Evolutionary conservation across 1,140 invertebrate species (phyloP).

Genomic region (Sogatella furcifera): DNA sequence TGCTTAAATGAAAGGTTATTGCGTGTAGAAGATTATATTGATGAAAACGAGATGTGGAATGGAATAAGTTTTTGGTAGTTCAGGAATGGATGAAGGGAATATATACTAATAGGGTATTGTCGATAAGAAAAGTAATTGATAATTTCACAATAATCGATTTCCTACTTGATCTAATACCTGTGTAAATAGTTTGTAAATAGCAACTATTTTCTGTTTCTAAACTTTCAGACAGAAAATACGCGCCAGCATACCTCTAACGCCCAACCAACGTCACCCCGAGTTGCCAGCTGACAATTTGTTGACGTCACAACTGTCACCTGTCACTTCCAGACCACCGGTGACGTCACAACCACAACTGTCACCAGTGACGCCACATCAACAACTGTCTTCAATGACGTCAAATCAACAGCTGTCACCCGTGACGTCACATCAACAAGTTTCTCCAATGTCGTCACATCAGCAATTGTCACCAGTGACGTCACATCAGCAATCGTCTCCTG

Average conservation of each 20-base stretch:
- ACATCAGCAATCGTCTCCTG: background rate
- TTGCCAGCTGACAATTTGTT: constrained; percentile 18
- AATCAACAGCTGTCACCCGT: background rate
- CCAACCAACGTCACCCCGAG: constrained; percentile 18
- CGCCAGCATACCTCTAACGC: background rate
- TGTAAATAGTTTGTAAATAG: constrained; percentile 1
- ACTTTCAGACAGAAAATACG: too few species aligned
- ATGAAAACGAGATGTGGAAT: too few species aligned
- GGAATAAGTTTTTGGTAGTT: too few species aligned
- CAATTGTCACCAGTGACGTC: background rate
- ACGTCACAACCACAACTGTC: constrained; percentile 10
- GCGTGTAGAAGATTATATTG: too few species aligned
- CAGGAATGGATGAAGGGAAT: too few species aligned
- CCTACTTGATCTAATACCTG: background rate
- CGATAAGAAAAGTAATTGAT: too few species aligned
- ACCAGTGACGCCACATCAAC: constrained; percentile 9
- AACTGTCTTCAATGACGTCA: too few species aligned
- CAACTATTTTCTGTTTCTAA: too few species aligned
- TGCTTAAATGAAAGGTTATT: too few species aligned
- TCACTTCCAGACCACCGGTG: background rate
- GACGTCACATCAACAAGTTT: background rate
- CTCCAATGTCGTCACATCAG: background rate
- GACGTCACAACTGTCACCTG: constrained; percentile 9
- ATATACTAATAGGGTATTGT: too few species aligned
- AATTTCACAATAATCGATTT: too few species aligned